These are phyloP conservation scores for Stichodactyla helianthus DNA, from an alignment of 64 coral and sea anemone species.

Conservation along the genomic window DNA sequence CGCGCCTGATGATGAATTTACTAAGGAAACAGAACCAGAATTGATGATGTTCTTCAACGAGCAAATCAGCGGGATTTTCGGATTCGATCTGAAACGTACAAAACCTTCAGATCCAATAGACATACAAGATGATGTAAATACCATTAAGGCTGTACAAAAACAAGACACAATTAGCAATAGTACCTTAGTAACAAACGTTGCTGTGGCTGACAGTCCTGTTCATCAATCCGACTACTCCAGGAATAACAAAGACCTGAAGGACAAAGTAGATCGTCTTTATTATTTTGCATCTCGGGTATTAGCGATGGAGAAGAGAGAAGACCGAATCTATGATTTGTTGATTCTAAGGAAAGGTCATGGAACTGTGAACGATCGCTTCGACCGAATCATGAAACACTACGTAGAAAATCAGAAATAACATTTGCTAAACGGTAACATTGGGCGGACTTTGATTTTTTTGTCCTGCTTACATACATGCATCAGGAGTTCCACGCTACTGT, in stretches of 20 bases:
- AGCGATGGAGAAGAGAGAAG: not conserved
- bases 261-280: constrained; percentile 16
- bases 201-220: not conserved
- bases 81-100: constrained; percentile 15
- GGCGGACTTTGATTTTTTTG: too few species aligned
- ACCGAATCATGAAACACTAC: not conserved
- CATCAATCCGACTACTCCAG: not conserved
- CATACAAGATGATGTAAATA: not conserved
- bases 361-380: not conserved
- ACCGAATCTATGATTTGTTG: not conserved
- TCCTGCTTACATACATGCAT: too few species aligned
- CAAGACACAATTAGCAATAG: not conserved
- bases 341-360: constrained; percentile 10
- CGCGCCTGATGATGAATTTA: not conserved
- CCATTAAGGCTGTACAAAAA: not conserved
- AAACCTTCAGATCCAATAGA: not conserved
- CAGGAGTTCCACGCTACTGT: too few species aligned
- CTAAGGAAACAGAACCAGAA: constrained; percentile 37
- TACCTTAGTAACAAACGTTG: not conserved
- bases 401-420: not conserved
- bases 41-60: constrained; percentile 24
- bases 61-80: constrained; percentile 6
- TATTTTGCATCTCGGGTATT: not conserved
- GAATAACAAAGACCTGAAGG: not conserved
- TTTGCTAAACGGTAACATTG: not conserved